Conservation (phyloP, 2,113 vertebrate genomes). For the Corapipo altera region DNA sequence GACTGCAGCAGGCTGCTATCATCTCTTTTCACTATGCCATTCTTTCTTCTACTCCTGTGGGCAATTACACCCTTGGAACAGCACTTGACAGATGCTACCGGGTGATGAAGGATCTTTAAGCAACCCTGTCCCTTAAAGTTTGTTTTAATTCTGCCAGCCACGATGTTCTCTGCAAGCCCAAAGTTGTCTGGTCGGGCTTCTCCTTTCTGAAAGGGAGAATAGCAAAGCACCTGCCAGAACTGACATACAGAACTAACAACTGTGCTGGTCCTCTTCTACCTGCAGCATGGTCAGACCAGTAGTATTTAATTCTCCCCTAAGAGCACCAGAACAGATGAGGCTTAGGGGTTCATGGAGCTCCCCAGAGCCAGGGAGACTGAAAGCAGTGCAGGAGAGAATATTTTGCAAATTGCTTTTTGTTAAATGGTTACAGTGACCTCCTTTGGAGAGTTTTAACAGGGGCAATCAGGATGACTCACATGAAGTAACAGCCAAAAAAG, state of each 20-base stretch:
- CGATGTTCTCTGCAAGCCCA: not conserved
- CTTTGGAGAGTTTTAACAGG: not conserved
- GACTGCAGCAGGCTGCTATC: conserved; percentile 21
- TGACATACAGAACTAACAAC: not conserved
- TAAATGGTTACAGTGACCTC: not conserved
- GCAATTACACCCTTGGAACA: not conserved
- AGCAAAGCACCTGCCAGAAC: not conserved
- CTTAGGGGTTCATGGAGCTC: not conserved
- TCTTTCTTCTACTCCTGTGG: not conserved
- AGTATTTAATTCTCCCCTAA: not conserved
- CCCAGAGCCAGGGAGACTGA: not conserved
- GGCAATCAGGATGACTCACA: not conserved
- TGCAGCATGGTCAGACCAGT: not conserved
- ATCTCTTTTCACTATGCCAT: not conserved
- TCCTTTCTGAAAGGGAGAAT: not conserved
- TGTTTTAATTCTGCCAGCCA: not conserved
- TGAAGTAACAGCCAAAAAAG: not conserved
- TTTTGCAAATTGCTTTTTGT: not conserved
- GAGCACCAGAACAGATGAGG: not conserved
- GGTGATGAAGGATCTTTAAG: not conserved
- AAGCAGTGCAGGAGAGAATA: not conserved
- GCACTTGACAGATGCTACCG: not conserved
- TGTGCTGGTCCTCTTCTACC: not conserved
- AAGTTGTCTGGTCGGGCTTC: not conserved
- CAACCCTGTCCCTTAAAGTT: not conserved